Percentiles rank a stretch among this genome's conserved stretches.
These are phyloP conservation scores for Gandaritis pyraliata DNA, from an alignment of 2,888 invertebrate genomes.

Conservation along the genomic window DNA sequence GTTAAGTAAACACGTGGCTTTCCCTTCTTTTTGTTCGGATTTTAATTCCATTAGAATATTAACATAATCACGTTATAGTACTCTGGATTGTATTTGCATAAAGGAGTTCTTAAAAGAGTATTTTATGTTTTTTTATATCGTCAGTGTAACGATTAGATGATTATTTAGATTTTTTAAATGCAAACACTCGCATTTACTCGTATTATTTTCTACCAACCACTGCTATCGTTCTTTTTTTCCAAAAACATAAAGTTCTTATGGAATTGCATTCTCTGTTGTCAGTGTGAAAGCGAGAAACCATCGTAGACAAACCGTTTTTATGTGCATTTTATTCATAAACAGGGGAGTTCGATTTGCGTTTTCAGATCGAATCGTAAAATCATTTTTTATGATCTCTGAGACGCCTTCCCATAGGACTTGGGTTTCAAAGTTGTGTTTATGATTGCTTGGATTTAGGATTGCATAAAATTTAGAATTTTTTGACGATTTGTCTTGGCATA, in stretches of 20 bases:
- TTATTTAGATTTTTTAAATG: too few relatives aligned
- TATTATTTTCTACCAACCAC: not conserved
- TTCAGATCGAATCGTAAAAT: slow-evolving; percentile 76
- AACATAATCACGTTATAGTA: slow-evolving; percentile 7
- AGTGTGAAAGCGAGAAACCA: slow-evolving; percentile 40
- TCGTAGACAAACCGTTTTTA: slow-evolving; percentile 60
- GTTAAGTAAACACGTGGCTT: slow-evolving; percentile 21
- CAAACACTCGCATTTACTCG: too few relatives aligned
- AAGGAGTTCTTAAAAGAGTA: not conserved
- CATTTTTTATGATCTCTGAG: slow-evolving; percentile 73
- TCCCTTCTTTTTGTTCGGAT: slow-evolving; percentile 17
- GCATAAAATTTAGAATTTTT: slow-evolving; percentile 21
- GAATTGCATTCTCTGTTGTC: slow-evolving; percentile 32
- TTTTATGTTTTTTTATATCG: not conserved
- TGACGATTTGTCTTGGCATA: slow-evolving; percentile 1
- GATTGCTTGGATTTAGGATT: slow-evolving; percentile 40
- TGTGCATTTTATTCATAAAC: slow-evolving; percentile 73
- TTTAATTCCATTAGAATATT: slow-evolving; percentile 12
- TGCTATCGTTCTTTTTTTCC: not conserved
- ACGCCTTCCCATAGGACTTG: slow-evolving; percentile 69
- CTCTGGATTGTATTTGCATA: not conserved
- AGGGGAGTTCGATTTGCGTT: slow-evolving; percentile 62
- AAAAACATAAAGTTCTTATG: slow-evolving; percentile 16
- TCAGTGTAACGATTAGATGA: too few relatives aligned
- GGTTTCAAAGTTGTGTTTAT: slow-evolving; percentile 75